These are phyloP conservation scores for Gisinianus flammeolus DNA, from an alignment of 2,888 invertebrate species.

Conservation along the genomic window DNA sequence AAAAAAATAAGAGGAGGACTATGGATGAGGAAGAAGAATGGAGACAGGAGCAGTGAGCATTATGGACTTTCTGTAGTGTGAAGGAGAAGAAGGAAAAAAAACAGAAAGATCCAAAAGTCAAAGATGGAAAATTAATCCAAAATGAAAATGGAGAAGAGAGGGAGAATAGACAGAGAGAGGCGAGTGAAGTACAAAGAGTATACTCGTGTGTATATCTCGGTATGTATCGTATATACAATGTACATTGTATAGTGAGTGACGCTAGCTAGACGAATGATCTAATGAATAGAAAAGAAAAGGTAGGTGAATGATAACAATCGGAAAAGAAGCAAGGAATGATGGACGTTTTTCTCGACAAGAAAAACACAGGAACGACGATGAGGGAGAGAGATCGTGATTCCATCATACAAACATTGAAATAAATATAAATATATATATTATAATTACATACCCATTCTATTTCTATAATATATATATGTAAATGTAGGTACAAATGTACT, in stretches of 20 bases:
- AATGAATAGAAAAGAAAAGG: conserved; percentile 35
- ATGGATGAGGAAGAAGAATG: background rate
- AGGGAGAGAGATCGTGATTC: conserved; percentile 44
- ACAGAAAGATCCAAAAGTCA: conserved; percentile 6
- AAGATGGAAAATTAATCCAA: conserved; percentile 14
- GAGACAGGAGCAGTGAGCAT: conserved; percentile 12
- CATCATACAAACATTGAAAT: conserved; percentile 34
- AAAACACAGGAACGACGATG: conserved; percentile 40
- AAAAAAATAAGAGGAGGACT: background rate
- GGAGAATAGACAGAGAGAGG: background rate
- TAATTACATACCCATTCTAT: background rate
- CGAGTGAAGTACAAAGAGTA: background rate
- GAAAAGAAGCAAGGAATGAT: conserved; percentile 39
- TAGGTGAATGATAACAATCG: conserved; percentile 47
- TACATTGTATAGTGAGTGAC: background rate
- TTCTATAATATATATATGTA: background rate
- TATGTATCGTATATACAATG: background rate
- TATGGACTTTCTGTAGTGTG: conserved; percentile 29
- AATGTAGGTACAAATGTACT: background rate
- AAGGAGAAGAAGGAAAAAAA: conserved; percentile 1
- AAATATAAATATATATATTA: background rate
- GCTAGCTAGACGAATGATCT: background rate
- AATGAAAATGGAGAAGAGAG: background rate
- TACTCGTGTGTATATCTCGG: background rate
- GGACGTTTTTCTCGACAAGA: conserved; percentile 45